These are phyloP conservation scores for Todiramphus chloris DNA, from an alignment of 2,113 vertebrate genomes.

Conservation along the genomic window DNA sequence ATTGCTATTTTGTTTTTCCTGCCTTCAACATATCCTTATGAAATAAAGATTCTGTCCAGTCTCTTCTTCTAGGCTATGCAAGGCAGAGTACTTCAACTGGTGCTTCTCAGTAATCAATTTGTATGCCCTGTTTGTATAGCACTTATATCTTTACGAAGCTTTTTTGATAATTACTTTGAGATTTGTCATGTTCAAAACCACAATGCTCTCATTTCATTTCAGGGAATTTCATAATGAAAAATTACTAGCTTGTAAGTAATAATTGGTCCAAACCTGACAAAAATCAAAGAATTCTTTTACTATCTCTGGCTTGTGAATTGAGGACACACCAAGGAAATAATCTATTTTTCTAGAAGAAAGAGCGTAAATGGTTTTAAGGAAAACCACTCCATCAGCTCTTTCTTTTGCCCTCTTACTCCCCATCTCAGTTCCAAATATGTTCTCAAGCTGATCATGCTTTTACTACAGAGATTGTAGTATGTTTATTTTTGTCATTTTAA, in stretches of 20 bases:
- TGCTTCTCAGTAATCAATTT: not conserved
- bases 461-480: not conserved
- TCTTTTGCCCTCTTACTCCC: not conserved
- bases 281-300: not conserved
- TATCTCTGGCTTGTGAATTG: not conserved
- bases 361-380: not conserved
- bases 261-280: not conserved
- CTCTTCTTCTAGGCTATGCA: not conserved
- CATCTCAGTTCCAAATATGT: not conserved
- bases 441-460: not conserved
- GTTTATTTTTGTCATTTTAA: constrained; percentile 43
- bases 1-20: not conserved
- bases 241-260: not conserved
- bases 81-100: not conserved
- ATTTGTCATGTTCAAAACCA: not conserved
- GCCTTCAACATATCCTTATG: not conserved
- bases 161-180: not conserved
- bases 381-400: not conserved
- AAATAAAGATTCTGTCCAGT: not conserved
- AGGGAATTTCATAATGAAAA: not conserved
- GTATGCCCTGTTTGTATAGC: not conserved
- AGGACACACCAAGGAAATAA: not conserved
- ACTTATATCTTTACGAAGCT: not conserved
- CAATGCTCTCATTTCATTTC: not conserved
- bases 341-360: not conserved